Evolutionary conservation across 2,888 invertebrate genomes (phyloP), one percentile per base, ranked within the genome.

Genomic region (Mongoloraphidia duomilia): DNA sequence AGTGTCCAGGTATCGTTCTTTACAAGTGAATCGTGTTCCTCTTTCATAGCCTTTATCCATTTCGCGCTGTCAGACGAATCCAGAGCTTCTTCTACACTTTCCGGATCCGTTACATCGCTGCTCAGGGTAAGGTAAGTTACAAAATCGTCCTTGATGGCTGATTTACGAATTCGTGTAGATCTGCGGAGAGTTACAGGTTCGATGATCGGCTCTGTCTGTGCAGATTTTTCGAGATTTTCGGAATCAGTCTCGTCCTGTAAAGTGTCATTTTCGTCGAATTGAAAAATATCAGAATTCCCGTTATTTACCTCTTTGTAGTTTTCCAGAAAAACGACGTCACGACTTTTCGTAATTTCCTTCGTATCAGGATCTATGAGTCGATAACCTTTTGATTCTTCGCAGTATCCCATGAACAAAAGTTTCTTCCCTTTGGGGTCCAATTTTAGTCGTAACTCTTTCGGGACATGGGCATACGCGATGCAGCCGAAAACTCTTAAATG

Each of bases 401-500:
- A 55, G 40, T 64, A 63, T 5, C 63, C 65, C 43, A 62, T 54
- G 37, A 63, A 60, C 10, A 58, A 54, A 38, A 55, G 38, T 47
- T 58, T 54, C 9, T 52, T 50, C 43, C 61, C 52, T 47, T 64
- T 64, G 5, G 57, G 47, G 54, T 62, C 59, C 53, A 54, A 57
- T 53, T 61, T 62, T 37, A 44, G 49, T n/a, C 59, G 50, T 46
- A 56, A 57, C 42, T 60, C 55, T 52, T 60, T 58, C 0, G 61
- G 60, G 13, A 62, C 49, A 46, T 61, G 59, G 9, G 55, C 56
- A 53, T 59, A 58, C 9, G 57, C 58, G 45, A 56, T 46, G 10
- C 55, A 56, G 12, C 64, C 66, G 58, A 68, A 67, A 34, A 61
- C 56, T 41, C 57, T 50, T 13, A 65, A 35, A 36, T 64, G 57